Evolutionary conservation across 2,888 invertebrate species (phyloP), one percentile per base, ranked within the genome.

Genomic region (Meghimatium bilineatum): DNA sequence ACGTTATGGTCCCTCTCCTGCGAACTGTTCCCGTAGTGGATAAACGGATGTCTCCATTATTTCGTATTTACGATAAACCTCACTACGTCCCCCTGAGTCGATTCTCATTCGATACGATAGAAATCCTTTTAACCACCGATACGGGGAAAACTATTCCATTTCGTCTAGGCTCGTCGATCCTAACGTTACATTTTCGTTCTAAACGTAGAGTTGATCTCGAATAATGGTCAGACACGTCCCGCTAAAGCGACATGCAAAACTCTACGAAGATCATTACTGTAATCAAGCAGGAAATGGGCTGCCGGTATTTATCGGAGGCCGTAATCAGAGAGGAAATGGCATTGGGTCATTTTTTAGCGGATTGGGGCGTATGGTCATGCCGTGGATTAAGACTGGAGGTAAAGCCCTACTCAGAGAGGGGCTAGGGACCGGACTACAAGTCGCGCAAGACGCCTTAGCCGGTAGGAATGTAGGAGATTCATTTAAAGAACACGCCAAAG

Each of bases 101-200:
- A 10, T 44, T 38, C 29, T n/a, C 71, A 0, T 83, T 83, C 34
- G 44, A 79, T 56, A 74, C 79, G 2, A 52, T 80, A 26, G 74
- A 83, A 67, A 83, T 83, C 34, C 66, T 83, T 66, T 83, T 74
- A 80, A 83, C 74, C 20, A 66, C 26, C 38, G 66, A 74, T 63
- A 17, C 5, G 17, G 74, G 75, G 3, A 72, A 49, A 32, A 23
- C n/a, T 12, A 10, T 80, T n/a, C 14, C 75, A 83, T 83, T 83
- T 32, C 63, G 0, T 12, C 12, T 6, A 1, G 84, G 84, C 34
- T 75, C 74, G 14, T 60, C 80, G n/a, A 52, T 84, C 12, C n/a
- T 84, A 36, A 84, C 84, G 38, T 44, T 80, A 34, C 69, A 80
- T 69, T 76, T 84, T 56, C 44, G 76, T 12, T 8, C 44, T 44